These are phyloP conservation scores for Nycteola revayana DNA, from an alignment of 2,888 invertebrate genomes.

Conservation along the genomic window DNA sequence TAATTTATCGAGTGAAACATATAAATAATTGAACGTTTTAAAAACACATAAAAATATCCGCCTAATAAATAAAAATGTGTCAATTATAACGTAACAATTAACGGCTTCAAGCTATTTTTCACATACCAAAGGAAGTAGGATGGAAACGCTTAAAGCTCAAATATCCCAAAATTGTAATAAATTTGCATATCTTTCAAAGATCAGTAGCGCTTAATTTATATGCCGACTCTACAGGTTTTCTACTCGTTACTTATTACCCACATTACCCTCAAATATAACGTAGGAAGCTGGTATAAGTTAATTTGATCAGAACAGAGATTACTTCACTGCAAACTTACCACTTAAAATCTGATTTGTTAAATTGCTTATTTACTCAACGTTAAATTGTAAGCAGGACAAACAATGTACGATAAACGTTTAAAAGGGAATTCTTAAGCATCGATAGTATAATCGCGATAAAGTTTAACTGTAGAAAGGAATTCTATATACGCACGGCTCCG, in stretches of 20 bases:
- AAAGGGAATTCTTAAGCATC: slow-evolving; percentile 18
- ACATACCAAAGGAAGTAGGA: slow-evolving; percentile 10
- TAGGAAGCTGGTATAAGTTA: slow-evolving; percentile 53
- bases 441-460: slow-evolving; percentile 20
- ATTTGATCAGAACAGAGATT: slow-evolving; percentile 66
- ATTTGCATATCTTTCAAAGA: slow-evolving; percentile 10
- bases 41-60: background rate
- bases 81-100: slow-evolving; percentile 3
- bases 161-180: slow-evolving; percentile 13
- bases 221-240: slow-evolving; percentile 41
- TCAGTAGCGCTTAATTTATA: slow-evolving; percentile 34
- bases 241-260: slow-evolving; percentile 54
- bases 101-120: too few relatives aligned
- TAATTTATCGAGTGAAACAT: too few relatives aligned
- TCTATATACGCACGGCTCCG: slow-evolving; percentile 5
- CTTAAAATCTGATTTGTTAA: slow-evolving; percentile 65
- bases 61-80: slow-evolving; percentile 8
- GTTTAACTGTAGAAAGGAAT: slow-evolving; percentile 3
- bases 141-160: slow-evolving; percentile 9
- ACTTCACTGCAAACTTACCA: slow-evolving; percentile 38
- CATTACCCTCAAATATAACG: slow-evolving; percentile 64
- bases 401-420: slow-evolving; percentile 26
- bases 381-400: slow-evolving; percentile 24
- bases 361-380: slow-evolving; percentile 62
- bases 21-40: too few relatives aligned